Conservation (phyloP, 2,113 vertebrate genomes). For the Podocnemis expansa region DNA sequence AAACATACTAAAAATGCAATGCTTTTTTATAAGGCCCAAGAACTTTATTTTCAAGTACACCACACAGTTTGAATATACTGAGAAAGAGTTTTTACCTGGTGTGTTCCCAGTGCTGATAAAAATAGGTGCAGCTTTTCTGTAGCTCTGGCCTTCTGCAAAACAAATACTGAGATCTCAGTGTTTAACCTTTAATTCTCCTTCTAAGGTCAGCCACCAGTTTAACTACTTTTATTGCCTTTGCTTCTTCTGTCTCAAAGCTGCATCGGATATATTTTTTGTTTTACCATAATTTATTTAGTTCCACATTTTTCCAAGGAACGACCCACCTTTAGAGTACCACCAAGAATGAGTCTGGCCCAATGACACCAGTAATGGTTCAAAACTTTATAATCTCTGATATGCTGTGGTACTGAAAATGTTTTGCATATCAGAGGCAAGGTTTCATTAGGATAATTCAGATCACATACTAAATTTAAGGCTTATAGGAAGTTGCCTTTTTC, state of each 20-base stretch:
- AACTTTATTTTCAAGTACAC: not conserved
- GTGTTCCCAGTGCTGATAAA: not conserved
- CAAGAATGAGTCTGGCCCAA: conserved; percentile 19
- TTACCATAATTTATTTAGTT: not conserved
- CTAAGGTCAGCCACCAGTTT: not conserved
- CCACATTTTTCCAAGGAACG: not conserved
- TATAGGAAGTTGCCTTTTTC: not conserved
- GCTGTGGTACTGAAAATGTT: conserved; percentile 12
- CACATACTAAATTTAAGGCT: not conserved
- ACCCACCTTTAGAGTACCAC: not conserved
- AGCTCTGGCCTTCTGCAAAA: not conserved
- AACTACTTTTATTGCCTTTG: not conserved
- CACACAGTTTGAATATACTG: not conserved
- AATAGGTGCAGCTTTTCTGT: not conserved
- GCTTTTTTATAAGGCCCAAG: not conserved
- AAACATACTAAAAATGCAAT: not conserved
- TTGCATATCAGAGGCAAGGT: conserved; percentile 38
- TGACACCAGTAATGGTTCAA: conserved; percentile 38
- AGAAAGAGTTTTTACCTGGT: not conserved
- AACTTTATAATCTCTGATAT: conserved; percentile 26
- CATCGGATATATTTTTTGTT: not conserved
- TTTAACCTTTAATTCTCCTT: not conserved
- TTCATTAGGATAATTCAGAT: conserved; percentile 26
- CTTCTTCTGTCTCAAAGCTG: not conserved
- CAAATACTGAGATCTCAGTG: not conserved